These are phyloP conservation scores for Phenganax subtilis DNA, from an alignment of 92 coral and sea anemone species.

Conservation along the genomic window DNA sequence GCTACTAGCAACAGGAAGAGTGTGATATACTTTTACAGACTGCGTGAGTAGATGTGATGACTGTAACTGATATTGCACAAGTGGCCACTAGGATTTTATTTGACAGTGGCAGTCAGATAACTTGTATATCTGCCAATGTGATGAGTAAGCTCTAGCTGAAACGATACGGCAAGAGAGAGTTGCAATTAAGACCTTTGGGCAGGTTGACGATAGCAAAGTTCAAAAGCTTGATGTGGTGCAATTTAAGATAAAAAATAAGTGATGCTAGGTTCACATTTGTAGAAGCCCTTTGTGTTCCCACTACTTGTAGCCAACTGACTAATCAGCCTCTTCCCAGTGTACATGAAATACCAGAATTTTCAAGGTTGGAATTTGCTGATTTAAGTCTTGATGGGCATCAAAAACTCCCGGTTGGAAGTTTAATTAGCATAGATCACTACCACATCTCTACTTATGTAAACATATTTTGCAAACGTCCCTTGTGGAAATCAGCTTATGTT, in stretches of 20 bases:
- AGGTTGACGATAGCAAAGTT: neutral
- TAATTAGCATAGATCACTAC: constrained; percentile 6
- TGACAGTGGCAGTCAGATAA: constrained; percentile 6
- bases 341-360: neutral
- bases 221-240: constrained; percentile 9
- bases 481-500: no score
- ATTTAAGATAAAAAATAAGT: constrained; percentile 1
- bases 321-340: neutral
- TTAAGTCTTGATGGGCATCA: neutral
- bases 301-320: constrained; percentile 19
- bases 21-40: no score
- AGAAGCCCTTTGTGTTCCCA: constrained; percentile 23
- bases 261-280: neutral
- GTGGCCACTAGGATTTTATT: neutral
- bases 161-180: neutral
- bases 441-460: neutral
- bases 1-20: no score
- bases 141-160: neutral
- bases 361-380: constrained; percentile 22
- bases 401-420: constrained; percentile 3
- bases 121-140: neutral
- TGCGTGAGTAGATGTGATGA: no score
- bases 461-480: no score
- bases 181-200: constrained; percentile 15
- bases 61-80: no score